Base-by-base conservation (phyloP, 1,140 invertebrate genomes). In the Formica selysi region DNA sequence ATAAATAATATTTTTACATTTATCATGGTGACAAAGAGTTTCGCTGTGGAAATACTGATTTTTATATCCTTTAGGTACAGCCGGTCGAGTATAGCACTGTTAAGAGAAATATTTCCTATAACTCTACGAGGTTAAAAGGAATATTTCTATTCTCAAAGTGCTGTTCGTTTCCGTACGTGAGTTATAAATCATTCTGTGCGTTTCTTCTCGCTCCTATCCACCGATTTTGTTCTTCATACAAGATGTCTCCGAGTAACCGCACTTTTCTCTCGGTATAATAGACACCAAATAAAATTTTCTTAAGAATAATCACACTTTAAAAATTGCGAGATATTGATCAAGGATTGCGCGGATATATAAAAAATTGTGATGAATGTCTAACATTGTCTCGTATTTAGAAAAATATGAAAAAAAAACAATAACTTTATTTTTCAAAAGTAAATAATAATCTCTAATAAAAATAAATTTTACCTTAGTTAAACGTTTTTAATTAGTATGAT, bases 81-180 rank as follows among this genome's bases (percentile, higher is more conserved):
- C 22, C 26, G 51, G 54, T 26, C 36, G 51, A 3, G 44, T 68
- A 19, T 22, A 22, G 54, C 41, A 57, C 73, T 48, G 79, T 83
- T 73, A 83, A 62, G 26, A 83, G 68, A 29, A 61, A 74, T 44
- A 83, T 73, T 83, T 73, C 67, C 67, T 83, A 83, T 83, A 61
- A 83, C 68, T 70, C 32, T 22, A 54, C 13, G 26, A n/a, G 26
- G 79, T 83, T 83, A 74, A 83, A 74, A 83, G 68, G 62, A 74
- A 83, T 83, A 83, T 83, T 83, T 83, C 54, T 71, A 81, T 81
- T 81, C 79, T 83, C 54, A 16, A 26, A 38, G 38, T 48, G n/a
- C 68, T 36, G 61, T 83, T 83, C 79, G 68, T 73, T 83, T 74
- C 48, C 38, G 38, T 29, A 13, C 29, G 61, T 83, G 68, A 83